Evolutionary conservation across 2,113 vertebrate species (phyloP).

Genomic region (Xyrauchen texanus): DNA sequence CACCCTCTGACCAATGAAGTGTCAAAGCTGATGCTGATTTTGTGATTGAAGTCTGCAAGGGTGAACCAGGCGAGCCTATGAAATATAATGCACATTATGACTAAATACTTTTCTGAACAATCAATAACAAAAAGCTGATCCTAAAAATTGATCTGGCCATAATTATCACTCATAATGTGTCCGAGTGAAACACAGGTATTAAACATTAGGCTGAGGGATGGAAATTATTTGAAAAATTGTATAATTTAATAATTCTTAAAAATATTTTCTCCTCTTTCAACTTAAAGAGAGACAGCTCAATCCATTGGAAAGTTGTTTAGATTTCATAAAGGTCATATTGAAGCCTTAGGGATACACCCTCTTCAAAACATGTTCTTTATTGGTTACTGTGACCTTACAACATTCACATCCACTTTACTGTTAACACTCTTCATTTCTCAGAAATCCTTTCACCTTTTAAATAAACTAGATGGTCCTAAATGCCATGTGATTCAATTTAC

Average conservation of each 20-base stretch:
- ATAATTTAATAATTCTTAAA: not conserved
- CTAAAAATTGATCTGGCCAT: not conserved
- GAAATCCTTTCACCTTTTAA: conserved; percentile 9
- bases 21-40: conserved; percentile 84
- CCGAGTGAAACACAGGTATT: not conserved
- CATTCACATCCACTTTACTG: not conserved
- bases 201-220: not conserved
- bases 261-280: not conserved
- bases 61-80: conserved; percentile 86
- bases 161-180: not conserved
- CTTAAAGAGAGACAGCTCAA: not conserved
- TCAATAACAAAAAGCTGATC: conserved; percentile 4
- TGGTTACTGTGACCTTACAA: not conserved
- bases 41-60: conserved; percentile 82
- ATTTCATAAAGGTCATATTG: conserved; percentile 14
- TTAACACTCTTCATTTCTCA: conserved; percentile 6
- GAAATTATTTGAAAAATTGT: not conserved
- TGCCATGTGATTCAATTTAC: not conserved
- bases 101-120: not conserved
- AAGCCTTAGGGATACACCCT: conserved; percentile 14
- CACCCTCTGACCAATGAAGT: conserved; percentile 84
- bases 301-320: conserved; percentile 1
- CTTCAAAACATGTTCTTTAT: conserved; percentile 18
- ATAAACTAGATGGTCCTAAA: not conserved
- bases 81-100: not conserved